Conservation (phyloP, 2,113 vertebrate genomes). For the Dipodomys spectabilis region DNA sequence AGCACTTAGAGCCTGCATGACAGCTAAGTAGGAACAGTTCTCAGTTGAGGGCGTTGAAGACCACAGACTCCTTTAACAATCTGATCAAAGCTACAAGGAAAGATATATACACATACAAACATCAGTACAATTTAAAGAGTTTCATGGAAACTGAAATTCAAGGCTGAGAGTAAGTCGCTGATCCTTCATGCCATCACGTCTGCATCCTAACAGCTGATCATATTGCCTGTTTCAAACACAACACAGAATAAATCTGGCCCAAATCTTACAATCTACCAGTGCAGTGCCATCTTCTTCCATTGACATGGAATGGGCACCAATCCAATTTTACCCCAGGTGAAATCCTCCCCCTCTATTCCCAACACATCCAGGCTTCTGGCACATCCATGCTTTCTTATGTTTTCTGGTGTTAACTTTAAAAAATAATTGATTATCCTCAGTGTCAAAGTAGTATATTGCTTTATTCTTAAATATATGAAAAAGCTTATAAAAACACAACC, state of each 20-base stretch:
- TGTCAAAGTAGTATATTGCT: neutral
- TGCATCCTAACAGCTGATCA: neutral
- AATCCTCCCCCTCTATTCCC: neutral
- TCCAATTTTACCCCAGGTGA: neutral
- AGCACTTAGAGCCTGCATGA: neutral
- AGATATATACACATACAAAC: neutral
- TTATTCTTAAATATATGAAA: neutral
- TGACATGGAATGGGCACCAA: neutral
- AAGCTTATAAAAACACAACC: slow-evolving; percentile 1
- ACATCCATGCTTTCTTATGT: neutral
- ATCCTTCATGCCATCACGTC: neutral
- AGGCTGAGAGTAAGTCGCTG: neutral
- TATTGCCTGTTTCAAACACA: neutral
- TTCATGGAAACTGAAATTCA: neutral
- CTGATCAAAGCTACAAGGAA: neutral
- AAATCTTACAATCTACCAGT: neutral
- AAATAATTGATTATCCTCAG: slow-evolving; percentile 12
- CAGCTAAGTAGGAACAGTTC: neutral
- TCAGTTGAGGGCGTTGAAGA: neutral
- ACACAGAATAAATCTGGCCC: neutral
- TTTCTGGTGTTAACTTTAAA: neutral
- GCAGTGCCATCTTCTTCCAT: neutral
- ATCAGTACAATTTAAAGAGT: neutral
- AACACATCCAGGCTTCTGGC: neutral
- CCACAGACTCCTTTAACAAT: neutral